Conservation (phyloP, 2,888 invertebrate genomes). For the Caenorhabditis sp. region DNA sequence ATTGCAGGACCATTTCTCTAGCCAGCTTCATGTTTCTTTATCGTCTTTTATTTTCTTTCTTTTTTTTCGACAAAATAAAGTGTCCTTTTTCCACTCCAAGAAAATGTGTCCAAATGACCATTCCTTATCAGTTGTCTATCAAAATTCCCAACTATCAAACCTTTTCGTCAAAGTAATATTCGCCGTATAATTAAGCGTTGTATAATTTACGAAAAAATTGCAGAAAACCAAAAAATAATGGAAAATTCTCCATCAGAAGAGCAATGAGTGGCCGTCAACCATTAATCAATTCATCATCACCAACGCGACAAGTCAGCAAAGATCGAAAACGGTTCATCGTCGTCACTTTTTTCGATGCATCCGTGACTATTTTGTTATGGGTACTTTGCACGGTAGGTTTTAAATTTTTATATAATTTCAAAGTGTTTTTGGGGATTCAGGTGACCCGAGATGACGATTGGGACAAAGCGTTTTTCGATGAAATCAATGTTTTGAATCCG, state of each 20-base stretch:
- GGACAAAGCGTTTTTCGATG: constrained; percentile 55
- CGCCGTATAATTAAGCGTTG: too few relatives aligned
- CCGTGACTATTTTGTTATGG: constrained; percentile 61
- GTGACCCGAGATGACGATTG: constrained; percentile 54
- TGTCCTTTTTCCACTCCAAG: too few relatives aligned
- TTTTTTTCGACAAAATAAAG: too few relatives aligned
- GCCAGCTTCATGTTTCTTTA: background rate
- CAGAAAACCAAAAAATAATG: constrained; percentile 16
- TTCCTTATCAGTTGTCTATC: too few relatives aligned
- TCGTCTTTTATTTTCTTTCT: background rate
- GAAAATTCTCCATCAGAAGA: constrained; percentile 5
- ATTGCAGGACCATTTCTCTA: background rate
- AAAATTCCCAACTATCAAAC: too few relatives aligned
- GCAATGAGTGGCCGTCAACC: constrained; percentile 36
- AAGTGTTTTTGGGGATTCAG: background rate
- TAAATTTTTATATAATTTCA: too few relatives aligned
- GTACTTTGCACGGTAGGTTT: constrained; percentile 53
- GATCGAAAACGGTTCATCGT: constrained; percentile 55
- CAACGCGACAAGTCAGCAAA: constrained; percentile 14
- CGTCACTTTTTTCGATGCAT: constrained; percentile 59
- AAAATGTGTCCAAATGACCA: too few relatives aligned
- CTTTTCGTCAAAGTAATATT: too few relatives aligned
- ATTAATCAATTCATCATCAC: constrained; percentile 8
- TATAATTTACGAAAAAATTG: background rate
- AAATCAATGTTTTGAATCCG: constrained; percentile 61